These are phyloP conservation scores for Hippocampus kuda DNA, from an alignment of 2,797 vertebrate genomes.

Conservation along the genomic window DNA sequence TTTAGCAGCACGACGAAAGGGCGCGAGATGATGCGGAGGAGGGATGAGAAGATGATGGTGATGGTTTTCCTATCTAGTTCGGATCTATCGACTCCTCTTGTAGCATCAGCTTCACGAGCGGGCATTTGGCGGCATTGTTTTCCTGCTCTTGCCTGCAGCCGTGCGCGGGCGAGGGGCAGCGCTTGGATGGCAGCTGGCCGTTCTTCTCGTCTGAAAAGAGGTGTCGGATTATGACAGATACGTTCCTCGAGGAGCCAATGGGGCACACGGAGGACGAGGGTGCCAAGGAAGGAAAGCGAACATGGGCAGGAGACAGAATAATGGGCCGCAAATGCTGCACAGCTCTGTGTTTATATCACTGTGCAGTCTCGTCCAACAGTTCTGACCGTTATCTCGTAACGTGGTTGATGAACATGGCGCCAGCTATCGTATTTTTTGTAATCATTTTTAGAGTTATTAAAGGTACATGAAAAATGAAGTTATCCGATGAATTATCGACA, in stretches of 20 bases:
- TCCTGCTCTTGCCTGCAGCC: slow-evolving; percentile 79
- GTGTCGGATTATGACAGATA: slow-evolving; percentile 99
- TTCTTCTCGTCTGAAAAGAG: slow-evolving; percentile 99
- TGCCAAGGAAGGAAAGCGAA: slow-evolving; percentile 57
- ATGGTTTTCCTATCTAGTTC: slow-evolving; percentile 44
- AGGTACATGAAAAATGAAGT: too few relatives aligned
- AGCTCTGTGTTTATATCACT: too few relatives aligned
- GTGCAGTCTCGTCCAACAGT: too few relatives aligned
- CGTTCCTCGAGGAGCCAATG: slow-evolving; percentile 97
- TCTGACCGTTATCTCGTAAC: too few relatives aligned
- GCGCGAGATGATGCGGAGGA: neutral
- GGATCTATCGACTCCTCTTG: slow-evolving; percentile 79
- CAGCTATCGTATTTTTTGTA: too few relatives aligned
- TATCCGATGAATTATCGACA: too few relatives aligned
- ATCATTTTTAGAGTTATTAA: too few relatives aligned
- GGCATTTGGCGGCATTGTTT: slow-evolving; percentile 83
- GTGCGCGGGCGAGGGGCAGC: slow-evolving; percentile 64
- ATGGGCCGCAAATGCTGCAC: slow-evolving; percentile 53
- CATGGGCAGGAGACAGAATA: slow-evolving; percentile 64
- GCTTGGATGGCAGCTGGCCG: slow-evolving; percentile 90
- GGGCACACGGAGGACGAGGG: slow-evolving; percentile 87
- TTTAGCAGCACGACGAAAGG: slow-evolving; percentile 46
- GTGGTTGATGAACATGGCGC: too few relatives aligned
- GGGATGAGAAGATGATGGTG: slow-evolving; percentile 31
- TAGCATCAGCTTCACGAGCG: slow-evolving; percentile 71